Evolutionary conservation across 2,797 vertebrate species (phyloP), one percentile per base, ranked within the genome.

Genomic region (Tamandua tetradactyla): DNA sequence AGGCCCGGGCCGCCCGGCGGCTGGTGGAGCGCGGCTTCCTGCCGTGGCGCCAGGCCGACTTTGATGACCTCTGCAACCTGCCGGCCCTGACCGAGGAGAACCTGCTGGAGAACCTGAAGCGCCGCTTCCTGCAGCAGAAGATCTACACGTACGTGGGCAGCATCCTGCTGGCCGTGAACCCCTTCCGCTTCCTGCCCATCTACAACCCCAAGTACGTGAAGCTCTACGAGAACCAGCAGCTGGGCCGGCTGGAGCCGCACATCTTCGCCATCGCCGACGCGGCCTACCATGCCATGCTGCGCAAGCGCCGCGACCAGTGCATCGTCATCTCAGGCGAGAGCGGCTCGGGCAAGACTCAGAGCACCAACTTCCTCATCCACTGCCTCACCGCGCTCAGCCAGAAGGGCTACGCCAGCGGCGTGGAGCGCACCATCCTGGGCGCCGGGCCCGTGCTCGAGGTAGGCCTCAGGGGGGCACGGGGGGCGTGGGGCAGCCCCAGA

Each of bases 191-290:
- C 97, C 98, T 99, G 95, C 99, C 99, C 95, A 99, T 99, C 97
- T 99, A 99, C 98, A 99, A 99, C 97, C 99, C 99, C 13, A 99
- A 99, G 94, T 99, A 99, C 0, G 99, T 99, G 97, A 99, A 99
- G 98, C 99, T 99, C 98, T 99, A 99, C 2, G 99, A 99, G 98
- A 99, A 99, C 98, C 99, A 99, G 98, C 99, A 99, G 96, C 98
- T 99, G 89, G 99, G 99, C 42, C 99, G 99, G 98, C 89, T 99
- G 98, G 99, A 99, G 98, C 99, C 99, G 14, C 99, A 99, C 74
- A 99, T 99, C 97, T 99, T 99, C 11, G 99, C 99, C 10, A 99
- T 99, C 30, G 99, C 99, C 0, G 99, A 99, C 9, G 99, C 99
- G 87, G 99, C 99, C 20, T 99, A 99, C 97, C 99, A 99, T n/a